A percentile compares a stretch with the other conserved stretches of the same genome.
These are phyloP conservation scores for Phengaris alcon DNA, from an alignment of 2,888 invertebrate genomes.

Conservation along the genomic window DNA sequence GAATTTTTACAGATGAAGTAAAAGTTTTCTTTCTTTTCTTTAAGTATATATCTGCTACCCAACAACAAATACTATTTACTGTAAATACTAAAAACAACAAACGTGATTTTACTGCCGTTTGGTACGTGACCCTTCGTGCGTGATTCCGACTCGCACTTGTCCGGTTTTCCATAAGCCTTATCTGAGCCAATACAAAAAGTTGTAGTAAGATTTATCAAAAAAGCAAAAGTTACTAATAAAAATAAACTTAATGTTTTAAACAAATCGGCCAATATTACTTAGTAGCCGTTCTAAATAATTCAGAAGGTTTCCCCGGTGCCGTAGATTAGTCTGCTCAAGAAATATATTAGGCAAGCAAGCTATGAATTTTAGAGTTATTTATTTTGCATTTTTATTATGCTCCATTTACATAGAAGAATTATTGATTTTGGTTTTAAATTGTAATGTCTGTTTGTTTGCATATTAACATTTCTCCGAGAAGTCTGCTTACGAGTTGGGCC, in stretches of 20 bases:
- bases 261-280: constrained; percentile 5
- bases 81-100: too few species aligned
- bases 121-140: too few species aligned
- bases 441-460: neutral
- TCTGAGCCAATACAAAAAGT: neutral
- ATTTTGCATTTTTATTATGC: constrained; percentile 6
- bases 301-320: neutral
- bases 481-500: too few species aligned
- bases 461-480: neutral
- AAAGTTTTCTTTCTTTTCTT: too few species aligned
- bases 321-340: constrained; percentile 2
- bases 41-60: too few species aligned
- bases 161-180: too few species aligned
- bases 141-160: too few species aligned
- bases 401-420: neutral
- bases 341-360: constrained; percentile 7
- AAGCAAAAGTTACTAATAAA: neutral
- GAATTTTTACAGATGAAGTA: too few species aligned
- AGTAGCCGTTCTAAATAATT: constrained; percentile 9
- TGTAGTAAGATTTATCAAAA: neutral
- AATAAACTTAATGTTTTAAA: neutral
- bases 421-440: neutral
- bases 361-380: neutral
- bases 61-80: too few species aligned
- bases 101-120: too few species aligned